Base-by-base conservation (phyloP, 2,797 vertebrate species). In the Sebastes umbrosus region DNA sequence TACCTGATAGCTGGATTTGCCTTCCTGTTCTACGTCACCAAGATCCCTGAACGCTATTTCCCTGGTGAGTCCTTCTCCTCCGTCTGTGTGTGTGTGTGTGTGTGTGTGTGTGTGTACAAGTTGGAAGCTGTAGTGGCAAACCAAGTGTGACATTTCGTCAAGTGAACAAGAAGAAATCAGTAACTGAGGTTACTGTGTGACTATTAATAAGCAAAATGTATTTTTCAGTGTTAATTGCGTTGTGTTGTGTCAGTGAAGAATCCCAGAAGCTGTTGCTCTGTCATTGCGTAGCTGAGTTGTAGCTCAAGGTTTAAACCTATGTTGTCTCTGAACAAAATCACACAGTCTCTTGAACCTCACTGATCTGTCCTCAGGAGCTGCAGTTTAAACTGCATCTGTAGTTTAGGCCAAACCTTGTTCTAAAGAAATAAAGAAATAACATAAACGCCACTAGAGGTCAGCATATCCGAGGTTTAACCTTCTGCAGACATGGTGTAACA, bases 11-110 rank as follows among this genome's bases (percentile, higher is more conserved):
- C 98, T 90, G 96, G 95, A 34, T 95, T 96, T 27, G 99, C 98
- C 69, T 98, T 99, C 93, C 90, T 99, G 62, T 98, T 99, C 94
- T 99, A 99, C 73, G 95, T 97, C 95, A 98, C 97, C 90, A 99
- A 99, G 96, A 97, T 99, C 85, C 98, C 98, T 57, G 99, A 99
- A 87, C 96, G 98, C 70, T 99, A 97, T 89, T 99, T 99, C 88
- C 98, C 99, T 93, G 99, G 99, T 99, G 91, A 89, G 96, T 80
- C 27, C 16, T 58, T 57, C 3, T 66, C 18, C 3, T 75, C 10
- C 18, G 9, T 34, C 10, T 13, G 18, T 43, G 39, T 43, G 14
- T 80, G 3, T 34, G 10, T 39, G 34, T 36, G 32, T 10, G 1
- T 32, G 31, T 13, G 16, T 13, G 34, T 36, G 34, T 82, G 34